phyloP scores from a whole-genome alignment of 2,113 vertebrate species.

The Odontophorus gujanensis region DNA sequence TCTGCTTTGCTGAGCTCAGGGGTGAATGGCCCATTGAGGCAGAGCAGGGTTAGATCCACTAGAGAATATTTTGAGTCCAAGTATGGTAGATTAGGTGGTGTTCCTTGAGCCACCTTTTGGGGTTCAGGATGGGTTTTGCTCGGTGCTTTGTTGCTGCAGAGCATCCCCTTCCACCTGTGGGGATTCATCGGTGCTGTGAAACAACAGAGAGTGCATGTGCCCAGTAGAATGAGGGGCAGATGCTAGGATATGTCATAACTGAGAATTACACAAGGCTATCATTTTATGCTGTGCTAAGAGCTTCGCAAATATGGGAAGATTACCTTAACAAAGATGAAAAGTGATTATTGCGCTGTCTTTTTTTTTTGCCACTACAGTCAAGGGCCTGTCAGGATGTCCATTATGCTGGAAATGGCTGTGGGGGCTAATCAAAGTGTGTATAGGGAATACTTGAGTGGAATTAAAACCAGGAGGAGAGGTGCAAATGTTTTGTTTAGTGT shows the following conservation, averaged over 20 bases:
- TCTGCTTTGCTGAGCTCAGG: not conserved
- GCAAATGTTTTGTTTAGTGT: not conserved
- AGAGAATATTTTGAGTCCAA: too few species aligned
- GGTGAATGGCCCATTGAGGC: not conserved
- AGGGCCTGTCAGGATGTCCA: conserved; percentile 19
- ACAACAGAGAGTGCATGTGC: not conserved
- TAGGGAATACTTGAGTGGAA: not conserved
- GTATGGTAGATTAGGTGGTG: not conserved
- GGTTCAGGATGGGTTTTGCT: not conserved
- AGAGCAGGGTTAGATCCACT: not conserved
- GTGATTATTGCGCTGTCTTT: not conserved
- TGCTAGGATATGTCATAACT: not conserved
- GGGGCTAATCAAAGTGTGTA: not conserved
- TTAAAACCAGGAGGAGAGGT: not conserved
- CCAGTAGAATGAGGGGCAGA: not conserved
- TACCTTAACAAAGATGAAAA: conserved; percentile 1
- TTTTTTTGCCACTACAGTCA: not conserved
- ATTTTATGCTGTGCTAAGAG: conserved; percentile 4
- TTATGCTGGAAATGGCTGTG: not conserved
- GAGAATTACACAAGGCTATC: not conserved
- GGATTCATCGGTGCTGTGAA: not conserved
- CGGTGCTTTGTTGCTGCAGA: not conserved
- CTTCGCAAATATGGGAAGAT: conserved; percentile 6
- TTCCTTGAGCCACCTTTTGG: not conserved
- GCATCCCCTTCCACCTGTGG: not conserved